phyloP scores from a whole-genome alignment of 2,888 invertebrate species.

The Epistrophella euchroma region DNA sequence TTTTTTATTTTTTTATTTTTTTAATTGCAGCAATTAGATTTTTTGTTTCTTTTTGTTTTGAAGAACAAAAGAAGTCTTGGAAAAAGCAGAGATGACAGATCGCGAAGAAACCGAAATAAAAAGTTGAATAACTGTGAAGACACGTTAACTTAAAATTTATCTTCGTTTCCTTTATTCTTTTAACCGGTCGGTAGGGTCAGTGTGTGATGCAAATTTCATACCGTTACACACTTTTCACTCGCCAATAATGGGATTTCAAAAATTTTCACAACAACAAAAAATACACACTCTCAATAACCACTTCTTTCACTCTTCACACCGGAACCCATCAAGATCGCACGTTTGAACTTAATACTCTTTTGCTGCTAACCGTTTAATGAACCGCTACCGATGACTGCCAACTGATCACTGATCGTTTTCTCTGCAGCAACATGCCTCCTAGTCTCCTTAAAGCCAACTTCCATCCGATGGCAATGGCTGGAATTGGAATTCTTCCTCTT shows the following conservation, averaged over 20 bases:
- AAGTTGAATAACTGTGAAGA: conserved; percentile 25
- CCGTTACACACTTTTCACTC: conserved; percentile 53
- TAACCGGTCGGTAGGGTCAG: conserved; percentile 25
- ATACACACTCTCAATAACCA: conserved; percentile 15
- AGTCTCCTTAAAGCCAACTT: conserved; percentile 32
- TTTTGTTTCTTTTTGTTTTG: conserved; percentile 27
- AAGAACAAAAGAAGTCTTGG: conserved; percentile 7
- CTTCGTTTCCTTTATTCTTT: conserved; percentile 31
- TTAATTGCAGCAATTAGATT: conserved; percentile 67
- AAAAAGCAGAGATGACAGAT: conserved; percentile 31
- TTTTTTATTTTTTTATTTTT: conserved; percentile 34
- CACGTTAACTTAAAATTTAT: conserved; percentile 49
- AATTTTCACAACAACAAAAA: conserved; percentile 18
- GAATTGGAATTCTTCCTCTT: conserved; percentile 46
- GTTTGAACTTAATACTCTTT: not conserved
- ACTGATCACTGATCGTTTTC: conserved; percentile 73
- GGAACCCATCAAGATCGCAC: conserved; percentile 16
- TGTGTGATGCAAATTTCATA: conserved; percentile 37
- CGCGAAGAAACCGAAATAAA: not conserved
- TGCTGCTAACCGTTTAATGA: conserved; percentile 53
- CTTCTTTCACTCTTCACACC: conserved; percentile 21
- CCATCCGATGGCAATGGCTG: not conserved
- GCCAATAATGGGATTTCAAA: conserved; percentile 27
- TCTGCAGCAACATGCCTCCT: conserved; percentile 61
- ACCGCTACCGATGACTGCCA: conserved; percentile 74